Conservation (phyloP, 2,888 invertebrate species). For the Leptothorax acervorum region DNA sequence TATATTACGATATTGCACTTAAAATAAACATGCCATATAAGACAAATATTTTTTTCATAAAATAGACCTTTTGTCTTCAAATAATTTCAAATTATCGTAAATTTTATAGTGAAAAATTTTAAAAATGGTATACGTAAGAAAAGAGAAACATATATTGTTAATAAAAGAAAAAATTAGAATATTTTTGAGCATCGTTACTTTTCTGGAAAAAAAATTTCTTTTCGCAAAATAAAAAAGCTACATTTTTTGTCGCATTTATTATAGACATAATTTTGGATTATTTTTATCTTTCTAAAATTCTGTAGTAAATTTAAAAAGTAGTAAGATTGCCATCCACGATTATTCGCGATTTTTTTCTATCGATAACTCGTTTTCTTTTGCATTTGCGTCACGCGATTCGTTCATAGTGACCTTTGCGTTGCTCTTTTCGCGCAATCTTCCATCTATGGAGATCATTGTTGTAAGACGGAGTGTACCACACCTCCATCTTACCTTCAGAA, state of each 20-base stretch:
- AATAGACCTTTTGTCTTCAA: background rate
- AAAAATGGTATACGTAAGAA: background rate
- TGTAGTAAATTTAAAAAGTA: background rate
- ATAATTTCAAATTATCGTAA: background rate
- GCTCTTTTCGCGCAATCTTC: slow-evolving; percentile 75
- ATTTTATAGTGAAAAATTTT: background rate
- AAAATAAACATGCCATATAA: background rate
- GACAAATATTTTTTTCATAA: background rate
- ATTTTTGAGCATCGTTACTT: background rate
- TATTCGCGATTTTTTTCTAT: slow-evolving; percentile 16
- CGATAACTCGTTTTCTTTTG: slow-evolving; percentile 40
- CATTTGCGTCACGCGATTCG: slow-evolving; percentile 63
- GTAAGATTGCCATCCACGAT: background rate
- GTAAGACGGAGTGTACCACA: slow-evolving; percentile 77
- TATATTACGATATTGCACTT: background rate
- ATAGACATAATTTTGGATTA: background rate
- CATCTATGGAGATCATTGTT: slow-evolving; percentile 74
- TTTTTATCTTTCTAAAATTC: background rate
- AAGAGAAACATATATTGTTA: background rate
- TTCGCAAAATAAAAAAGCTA: background rate
- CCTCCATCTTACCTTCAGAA: slow-evolving; percentile 80
- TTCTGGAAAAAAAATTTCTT: background rate
- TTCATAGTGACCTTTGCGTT: slow-evolving; percentile 73
- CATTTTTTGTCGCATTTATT: background rate
- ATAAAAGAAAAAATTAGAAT: background rate